Evolutionary conservation across 2,797 vertebrate genomes (phyloP).

Genomic region (Caiman crocodilus): DNA sequence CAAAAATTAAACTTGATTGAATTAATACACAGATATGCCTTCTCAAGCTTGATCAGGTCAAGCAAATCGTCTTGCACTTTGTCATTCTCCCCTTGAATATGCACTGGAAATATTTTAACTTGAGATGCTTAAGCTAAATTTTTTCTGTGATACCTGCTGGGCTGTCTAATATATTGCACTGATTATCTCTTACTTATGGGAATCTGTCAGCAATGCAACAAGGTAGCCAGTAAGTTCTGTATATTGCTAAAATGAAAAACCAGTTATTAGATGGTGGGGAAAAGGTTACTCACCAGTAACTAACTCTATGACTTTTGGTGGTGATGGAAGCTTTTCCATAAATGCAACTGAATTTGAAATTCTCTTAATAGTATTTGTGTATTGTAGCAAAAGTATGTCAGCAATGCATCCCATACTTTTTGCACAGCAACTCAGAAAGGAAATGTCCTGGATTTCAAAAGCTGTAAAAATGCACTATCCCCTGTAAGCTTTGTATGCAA

Average conservation of each 20-base stretch:
- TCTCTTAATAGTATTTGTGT: slow-evolving; percentile 5
- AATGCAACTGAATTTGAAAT: not conserved
- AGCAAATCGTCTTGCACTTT: slow-evolving; percentile 45
- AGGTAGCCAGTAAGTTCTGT: not conserved
- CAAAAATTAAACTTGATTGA: not conserved
- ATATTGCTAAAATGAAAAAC: not conserved
- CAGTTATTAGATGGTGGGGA: not conserved
- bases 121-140: slow-evolving; percentile 8
- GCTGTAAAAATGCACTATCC: not conserved
- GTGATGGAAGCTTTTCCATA: slow-evolving; percentile 1
- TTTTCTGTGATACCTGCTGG: not conserved
- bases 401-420: slow-evolving; percentile 1
- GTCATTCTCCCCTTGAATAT: not conserved
- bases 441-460: not conserved
- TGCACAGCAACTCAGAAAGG: slow-evolving; percentile 43
- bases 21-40: not conserved
- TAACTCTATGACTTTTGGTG: not conserved
- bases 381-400: slow-evolving; percentile 25
- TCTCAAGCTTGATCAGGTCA: slow-evolving; percentile 30
- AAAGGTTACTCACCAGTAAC: not conserved
- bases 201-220: not conserved
- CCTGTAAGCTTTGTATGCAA: not conserved
- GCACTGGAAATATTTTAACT: slow-evolving; percentile 56
- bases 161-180: slow-evolving; percentile 31
- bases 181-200: slow-evolving; percentile 38